A percentile compares a stretch with the other conserved stretches of the same genome.
Conservation (phyloP, 2,797 vertebrate genomes). For the Gambusia yucatana region DNA sequence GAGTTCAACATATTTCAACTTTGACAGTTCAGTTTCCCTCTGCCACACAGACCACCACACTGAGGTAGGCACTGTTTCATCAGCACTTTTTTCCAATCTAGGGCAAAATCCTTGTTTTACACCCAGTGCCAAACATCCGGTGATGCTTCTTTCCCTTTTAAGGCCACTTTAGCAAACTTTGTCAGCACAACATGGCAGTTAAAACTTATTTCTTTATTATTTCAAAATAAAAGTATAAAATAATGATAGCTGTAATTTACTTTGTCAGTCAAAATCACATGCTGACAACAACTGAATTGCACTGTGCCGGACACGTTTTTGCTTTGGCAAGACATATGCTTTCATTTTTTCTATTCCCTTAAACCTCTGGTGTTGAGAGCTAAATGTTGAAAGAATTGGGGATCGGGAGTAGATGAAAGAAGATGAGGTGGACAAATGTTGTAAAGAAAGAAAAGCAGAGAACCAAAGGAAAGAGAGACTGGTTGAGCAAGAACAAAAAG, state of each 20-base stretch:
- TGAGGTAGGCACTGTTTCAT: background rate
- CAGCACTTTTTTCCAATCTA: background rate
- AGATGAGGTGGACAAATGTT: background rate
- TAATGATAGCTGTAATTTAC: background rate
- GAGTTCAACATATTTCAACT: background rate
- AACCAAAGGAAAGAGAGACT: constrained; percentile 3
- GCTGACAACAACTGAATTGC: background rate
- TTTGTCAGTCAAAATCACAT: background rate
- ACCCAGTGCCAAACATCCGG: background rate
- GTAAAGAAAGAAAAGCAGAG: constrained; percentile 8
- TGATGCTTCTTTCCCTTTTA: background rate
- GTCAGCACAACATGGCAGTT: background rate
- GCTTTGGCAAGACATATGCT: background rate
- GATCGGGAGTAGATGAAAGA: constrained; percentile 14
- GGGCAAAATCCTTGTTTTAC: background rate
- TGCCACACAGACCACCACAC: background rate
- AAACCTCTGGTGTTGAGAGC: background rate
- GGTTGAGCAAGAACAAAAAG: background rate
- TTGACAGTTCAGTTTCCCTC: background rate
- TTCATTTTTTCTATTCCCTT: background rate
- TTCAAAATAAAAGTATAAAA: constrained; percentile 1
- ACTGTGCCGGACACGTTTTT: background rate
- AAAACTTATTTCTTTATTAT: background rate
- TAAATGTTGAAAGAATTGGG: background rate
- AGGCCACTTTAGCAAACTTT: background rate